Evolutionary conservation across 2,113 vertebrate species (phyloP).

Genomic region (Apaloderma vittatum): DNA sequence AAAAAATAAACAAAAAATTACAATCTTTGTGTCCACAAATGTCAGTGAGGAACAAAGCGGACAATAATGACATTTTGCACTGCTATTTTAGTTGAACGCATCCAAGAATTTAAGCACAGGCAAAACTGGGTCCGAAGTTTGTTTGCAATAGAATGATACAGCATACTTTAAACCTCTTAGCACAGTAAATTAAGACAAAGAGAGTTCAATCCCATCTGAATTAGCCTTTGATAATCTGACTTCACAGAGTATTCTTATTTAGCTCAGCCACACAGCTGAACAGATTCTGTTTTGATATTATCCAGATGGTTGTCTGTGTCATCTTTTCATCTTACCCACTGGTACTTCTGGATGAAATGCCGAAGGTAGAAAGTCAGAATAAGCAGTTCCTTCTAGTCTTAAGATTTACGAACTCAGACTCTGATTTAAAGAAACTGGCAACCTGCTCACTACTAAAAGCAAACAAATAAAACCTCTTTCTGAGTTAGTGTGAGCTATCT

Average conservation of each 20-base stretch:
- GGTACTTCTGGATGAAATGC: slow-evolving; percentile 3
- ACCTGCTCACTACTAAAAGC: neutral
- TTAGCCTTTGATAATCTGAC: neutral
- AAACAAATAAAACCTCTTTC: neutral
- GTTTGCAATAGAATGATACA: neutral
- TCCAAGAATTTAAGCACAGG: neutral
- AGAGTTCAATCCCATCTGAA: neutral
- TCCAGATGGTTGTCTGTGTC: neutral
- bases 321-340: neutral
- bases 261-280: neutral
- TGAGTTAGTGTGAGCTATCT: neutral
- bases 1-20: neutral
- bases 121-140: neutral
- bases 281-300: neutral
- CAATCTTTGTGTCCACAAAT: neutral
- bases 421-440: neutral
- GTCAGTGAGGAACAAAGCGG: neutral
- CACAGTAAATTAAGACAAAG: neutral
- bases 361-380: neutral
- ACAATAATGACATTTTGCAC: neutral
- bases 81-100: neutral
- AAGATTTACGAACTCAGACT: neutral
- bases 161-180: neutral
- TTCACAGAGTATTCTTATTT: neutral
- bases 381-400: neutral